Base-by-base conservation (phyloP, 2,113 vertebrate species). In the Channa argus region DNA sequence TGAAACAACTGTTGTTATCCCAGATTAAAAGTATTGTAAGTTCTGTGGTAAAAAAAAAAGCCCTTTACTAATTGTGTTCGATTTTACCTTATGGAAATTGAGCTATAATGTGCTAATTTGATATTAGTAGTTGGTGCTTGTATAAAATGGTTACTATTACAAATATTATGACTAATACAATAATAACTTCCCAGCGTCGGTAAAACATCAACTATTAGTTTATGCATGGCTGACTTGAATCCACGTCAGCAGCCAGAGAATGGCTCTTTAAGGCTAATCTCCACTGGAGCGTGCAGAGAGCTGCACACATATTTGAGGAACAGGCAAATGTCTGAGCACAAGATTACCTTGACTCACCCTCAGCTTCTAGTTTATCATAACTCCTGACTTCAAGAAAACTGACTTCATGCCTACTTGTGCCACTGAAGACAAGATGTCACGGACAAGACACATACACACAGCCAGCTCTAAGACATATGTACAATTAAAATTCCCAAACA, bases 271-370 rank as follows among this genome's bases (percentile, higher is more conserved):
- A 45, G 46, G 43, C 36, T 9, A 5, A 62, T 70, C 63, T 45
- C 11, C 59, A 58, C 34, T 13, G 33, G 51, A 24, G 69, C 43
- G 58, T 70, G 58, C 15, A n/a, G 38, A 63, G 39, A 46, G 58
- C 61, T 34, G 34, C 49, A 49, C 45, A 15, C 58, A 47, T 12
- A 63, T 61, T 63, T 72, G 24, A 70, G 74, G 60, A 77, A 63
- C 45, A 60, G 39, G 14, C 77, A 52, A 36, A 10, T 6, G 51
- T 63, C 44, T 53, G 80, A 74, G 49, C 58, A 8, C 46, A 7
- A 59, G 60, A 74, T 79, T 77, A 75, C 77, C 63, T 75, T 24
- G 36, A 54, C 24, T 34, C 46, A 75, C 47, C 50, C 65, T 61
- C 50, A 46, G 74, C 65, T 46, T 52, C 63, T 55, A 63, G 49